Base-by-base conservation (phyloP, 1,140 invertebrate species). In the Polypedilum pembai region DNA sequence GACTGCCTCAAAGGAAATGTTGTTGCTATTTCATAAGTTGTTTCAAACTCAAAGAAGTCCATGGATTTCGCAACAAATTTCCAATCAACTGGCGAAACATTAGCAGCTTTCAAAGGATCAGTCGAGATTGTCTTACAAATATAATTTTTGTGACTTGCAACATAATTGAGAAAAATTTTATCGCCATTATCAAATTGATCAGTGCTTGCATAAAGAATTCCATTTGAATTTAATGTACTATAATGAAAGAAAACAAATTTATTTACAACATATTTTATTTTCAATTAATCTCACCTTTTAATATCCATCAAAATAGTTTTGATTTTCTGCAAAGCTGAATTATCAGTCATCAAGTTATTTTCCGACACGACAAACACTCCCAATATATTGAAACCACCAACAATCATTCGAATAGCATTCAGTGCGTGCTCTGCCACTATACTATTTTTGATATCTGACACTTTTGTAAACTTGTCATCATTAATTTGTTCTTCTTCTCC, bases 1-100 rank as follows among this genome's bases (percentile, higher is more conserved):
- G 76, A 41, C 3, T 76, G 75, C 1, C 75, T n/a, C 1, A 82
- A 78, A 33, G 80, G 80, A 73, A 80, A 78, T 12, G 82, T 76
- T 74, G 80, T 79, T 18, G 82, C 81, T 45, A 82, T 41, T 18
- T 82, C 79, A 74, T 81, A 82, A 24, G 41, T 79, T 73, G 78
- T 78, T 41, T 82, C 81, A 17, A 82, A 76, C n/a, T 78, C 77
- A 65, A 79, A 75, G 80, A 81, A 82, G 8, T 81, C 78, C 8
- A 79, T 79, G 24, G 78, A 76, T 74, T 80, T 82, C 45, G 82
- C 79, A 18, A 81, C 77, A 74, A 80, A 79, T 74, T 79, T 79
- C 75, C 76, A 77, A 0, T 82, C 80, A 78, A 80, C 78, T 5
- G 77, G 76, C 7, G 77, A 74, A 45, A 81, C 80, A 3, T 78